Percentiles rank a stretch among this genome's conserved stretches.
Evolutionary conservation across 2,888 invertebrate species (phyloP).

Genomic region (Parnassius glacialis): DNA sequence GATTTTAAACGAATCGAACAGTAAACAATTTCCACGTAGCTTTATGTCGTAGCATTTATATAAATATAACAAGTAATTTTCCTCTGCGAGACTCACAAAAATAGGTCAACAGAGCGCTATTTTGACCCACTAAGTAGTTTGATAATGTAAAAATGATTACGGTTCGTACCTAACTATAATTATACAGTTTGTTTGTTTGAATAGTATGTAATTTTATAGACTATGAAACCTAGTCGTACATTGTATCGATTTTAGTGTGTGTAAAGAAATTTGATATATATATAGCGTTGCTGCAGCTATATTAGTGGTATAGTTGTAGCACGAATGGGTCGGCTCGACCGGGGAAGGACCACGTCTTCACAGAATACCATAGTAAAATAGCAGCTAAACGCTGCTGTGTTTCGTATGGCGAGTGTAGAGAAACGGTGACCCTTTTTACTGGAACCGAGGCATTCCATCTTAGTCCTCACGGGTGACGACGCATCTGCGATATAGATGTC

Average conservation of each 20-base stretch:
- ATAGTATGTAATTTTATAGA: constrained; percentile 32
- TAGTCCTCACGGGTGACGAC: no score
- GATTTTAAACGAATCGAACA: not conserved
- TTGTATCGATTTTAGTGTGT: not conserved
- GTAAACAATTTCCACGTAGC: constrained; percentile 13
- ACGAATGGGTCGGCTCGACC: no score
- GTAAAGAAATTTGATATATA: not conserved
- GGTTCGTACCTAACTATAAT: constrained; percentile 17
- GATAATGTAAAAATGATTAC: constrained; percentile 25
- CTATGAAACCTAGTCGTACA: not conserved
- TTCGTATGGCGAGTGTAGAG: no score
- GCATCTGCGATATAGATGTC: no score
- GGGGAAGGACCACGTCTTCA: no score
- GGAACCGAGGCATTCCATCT: no score
- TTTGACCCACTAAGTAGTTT: constrained; percentile 22
- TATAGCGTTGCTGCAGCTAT: no score
- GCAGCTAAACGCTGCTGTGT: no score
- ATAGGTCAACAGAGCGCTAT: constrained; percentile 20
- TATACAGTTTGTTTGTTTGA: constrained; percentile 14
- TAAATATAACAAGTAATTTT: constrained; percentile 21
- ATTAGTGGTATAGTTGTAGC: no score
- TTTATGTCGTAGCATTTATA: constrained; percentile 17
- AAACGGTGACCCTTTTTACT: no score
- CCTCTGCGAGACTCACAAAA: constrained; percentile 18
- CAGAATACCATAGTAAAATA: no score